Percentiles rank a stretch among this genome's conserved stretches.
Evolutionary conservation across 1,140 invertebrate genomes (phyloP).

Genomic region (Drosophila leontia): DNA sequence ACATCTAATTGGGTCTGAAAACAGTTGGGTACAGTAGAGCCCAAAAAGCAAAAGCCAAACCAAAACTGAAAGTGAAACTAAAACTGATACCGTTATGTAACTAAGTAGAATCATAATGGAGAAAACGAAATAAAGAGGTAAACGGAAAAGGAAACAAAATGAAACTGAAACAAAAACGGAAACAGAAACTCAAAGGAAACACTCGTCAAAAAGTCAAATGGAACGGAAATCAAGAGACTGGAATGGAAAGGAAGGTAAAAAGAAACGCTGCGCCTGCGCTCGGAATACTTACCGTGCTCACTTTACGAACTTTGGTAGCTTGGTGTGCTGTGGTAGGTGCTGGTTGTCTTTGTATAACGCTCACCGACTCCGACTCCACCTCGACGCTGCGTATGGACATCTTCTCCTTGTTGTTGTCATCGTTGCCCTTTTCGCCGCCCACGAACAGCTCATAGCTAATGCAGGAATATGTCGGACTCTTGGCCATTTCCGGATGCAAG

Average conservation of each 20-base stretch:
- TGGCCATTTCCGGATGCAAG: constrained; percentile 88
- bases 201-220: constrained; percentile 23
- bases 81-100: constrained; percentile 14
- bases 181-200: constrained; percentile 28
- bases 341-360: constrained; percentile 91
- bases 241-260: constrained; percentile 53
- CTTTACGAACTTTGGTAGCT: constrained; percentile 92
- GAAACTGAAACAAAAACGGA: constrained; percentile 20
- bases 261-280: constrained; percentile 76
- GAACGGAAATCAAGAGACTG: constrained; percentile 41
- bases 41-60: constrained; percentile 44
- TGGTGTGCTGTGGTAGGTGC: constrained; percentile 87
- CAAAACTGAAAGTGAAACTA: constrained; percentile 15
- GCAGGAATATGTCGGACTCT: constrained; percentile 95
- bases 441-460: constrained; percentile 96
- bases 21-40: constrained; percentile 36
- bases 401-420: constrained; percentile 95
- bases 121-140: neutral
- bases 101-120: constrained; percentile 21
- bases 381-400: constrained; percentile 95
- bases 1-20: constrained; percentile 8
- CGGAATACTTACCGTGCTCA: constrained; percentile 93
- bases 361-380: constrained; percentile 94
- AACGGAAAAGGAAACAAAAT: constrained; percentile 18
- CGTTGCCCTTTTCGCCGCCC: constrained; percentile 93